Evolutionary conservation across 2,797 vertebrate species (phyloP).

Genomic region (Stomatorhinus walkeri): DNA sequence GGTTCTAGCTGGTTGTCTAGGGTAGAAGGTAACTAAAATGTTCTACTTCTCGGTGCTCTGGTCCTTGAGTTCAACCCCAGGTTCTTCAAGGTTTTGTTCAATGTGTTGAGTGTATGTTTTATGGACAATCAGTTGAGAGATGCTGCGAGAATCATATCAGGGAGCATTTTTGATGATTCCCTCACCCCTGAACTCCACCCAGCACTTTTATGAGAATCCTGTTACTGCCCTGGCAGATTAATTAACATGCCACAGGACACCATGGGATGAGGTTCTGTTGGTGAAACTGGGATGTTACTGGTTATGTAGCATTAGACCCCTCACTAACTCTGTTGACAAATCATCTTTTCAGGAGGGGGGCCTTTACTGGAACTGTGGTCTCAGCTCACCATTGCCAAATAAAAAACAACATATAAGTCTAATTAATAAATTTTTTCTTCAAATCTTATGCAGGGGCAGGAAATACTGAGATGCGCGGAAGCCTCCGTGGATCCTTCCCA

Average conservation of each 20-base stretch:
- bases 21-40: neutral
- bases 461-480: no score
- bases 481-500: neutral
- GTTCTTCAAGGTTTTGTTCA: neutral
- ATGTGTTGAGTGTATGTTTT: neutral
- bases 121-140: neutral
- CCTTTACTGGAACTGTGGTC: neutral
- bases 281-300: neutral
- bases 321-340: neutral
- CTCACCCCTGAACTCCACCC: neutral
- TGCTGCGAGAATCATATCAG: neutral
- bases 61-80: neutral
- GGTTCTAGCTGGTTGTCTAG: neutral
- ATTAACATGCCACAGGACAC: slow-evolving; percentile 2
- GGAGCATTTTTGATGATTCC: neutral
- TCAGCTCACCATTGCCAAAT: neutral
- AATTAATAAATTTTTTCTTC: neutral
- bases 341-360: neutral
- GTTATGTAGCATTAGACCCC: neutral
- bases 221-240: slow-evolving; percentile 2
- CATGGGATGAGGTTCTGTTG: neutral
- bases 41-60: neutral
- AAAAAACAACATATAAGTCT: neutral
- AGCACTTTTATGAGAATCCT: neutral
- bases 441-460: neutral